Evolutionary conservation across 2,113 vertebrate genomes (phyloP).

Genomic region (Chaetura pelagica): DNA sequence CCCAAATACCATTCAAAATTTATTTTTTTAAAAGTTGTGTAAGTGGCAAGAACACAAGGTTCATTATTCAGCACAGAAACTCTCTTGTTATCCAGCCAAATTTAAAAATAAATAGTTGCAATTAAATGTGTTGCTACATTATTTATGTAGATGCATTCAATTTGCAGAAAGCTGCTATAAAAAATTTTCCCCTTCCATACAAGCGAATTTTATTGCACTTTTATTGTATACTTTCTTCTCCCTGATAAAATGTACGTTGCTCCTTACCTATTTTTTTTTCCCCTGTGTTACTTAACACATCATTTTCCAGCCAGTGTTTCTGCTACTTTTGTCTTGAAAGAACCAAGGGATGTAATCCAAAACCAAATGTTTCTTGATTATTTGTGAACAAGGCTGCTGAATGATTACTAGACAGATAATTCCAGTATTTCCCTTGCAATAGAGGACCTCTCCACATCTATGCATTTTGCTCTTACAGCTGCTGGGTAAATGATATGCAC

Average conservation of each 20-base stretch:
- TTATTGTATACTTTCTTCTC: slow-evolving; percentile 16
- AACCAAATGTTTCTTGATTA: slow-evolving; percentile 39
- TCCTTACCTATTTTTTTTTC: neutral
- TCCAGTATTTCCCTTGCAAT: slow-evolving; percentile 1
- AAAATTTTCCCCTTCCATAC: slow-evolving; percentile 36
- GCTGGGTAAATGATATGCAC: slow-evolving; percentile 22
- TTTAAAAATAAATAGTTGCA: slow-evolving; percentile 55
- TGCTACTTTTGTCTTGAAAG: slow-evolving; percentile 10
- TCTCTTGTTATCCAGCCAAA: slow-evolving; percentile 14
- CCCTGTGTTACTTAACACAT: neutral
- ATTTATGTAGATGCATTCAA: slow-evolving; percentile 54
- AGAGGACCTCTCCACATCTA: neutral
- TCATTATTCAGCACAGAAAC: neutral
- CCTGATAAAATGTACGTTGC: neutral
- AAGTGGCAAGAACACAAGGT: neutral
- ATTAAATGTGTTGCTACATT: slow-evolving; percentile 26
- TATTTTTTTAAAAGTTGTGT: neutral
- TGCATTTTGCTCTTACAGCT: slow-evolving; percentile 32
- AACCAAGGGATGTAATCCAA: neutral
- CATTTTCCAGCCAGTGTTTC: slow-evolving; percentile 8
- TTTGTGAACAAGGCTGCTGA: slow-evolving; percentile 12
- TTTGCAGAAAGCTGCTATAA: slow-evolving; percentile 55
- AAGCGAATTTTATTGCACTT: slow-evolving; percentile 34
- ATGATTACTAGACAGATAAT: slow-evolving; percentile 16
- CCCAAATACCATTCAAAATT: neutral